Percentiles rank a stretch among this genome's conserved stretches.
Conservation (phyloP, 2,797 vertebrate genomes). For the Alca torda region DNA sequence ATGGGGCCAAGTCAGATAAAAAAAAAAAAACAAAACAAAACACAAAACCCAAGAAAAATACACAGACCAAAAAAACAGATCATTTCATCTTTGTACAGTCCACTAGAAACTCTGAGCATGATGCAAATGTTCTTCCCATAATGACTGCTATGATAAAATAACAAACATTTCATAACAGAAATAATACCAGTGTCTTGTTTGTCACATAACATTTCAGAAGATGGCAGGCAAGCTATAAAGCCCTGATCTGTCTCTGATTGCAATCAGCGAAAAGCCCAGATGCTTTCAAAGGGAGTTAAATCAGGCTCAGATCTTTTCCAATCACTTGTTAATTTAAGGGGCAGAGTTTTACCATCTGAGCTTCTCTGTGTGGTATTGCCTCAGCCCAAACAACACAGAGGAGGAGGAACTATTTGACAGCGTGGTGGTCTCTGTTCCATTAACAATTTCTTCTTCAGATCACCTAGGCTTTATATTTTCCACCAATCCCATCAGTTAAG, state of each 20-base stretch:
- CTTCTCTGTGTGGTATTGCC: neutral
- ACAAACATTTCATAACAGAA: constrained; percentile 16
- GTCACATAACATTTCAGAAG: constrained; percentile 52
- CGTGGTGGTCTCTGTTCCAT: neutral
- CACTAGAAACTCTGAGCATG: neutral
- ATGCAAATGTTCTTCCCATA: neutral
- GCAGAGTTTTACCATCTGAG: constrained; percentile 15
- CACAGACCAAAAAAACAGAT: neutral
- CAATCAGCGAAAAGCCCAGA: constrained; percentile 57
- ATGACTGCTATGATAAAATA: neutral
- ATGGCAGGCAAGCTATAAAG: constrained; percentile 19
- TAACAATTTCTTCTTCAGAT: neutral
- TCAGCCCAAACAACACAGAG: neutral
- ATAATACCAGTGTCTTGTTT: constrained; percentile 2
- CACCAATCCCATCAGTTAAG: neutral
- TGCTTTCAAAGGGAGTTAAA: constrained; percentile 45
- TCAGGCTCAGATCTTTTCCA: constrained; percentile 34
- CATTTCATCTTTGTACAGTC: neutral
- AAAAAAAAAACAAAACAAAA: neutral
- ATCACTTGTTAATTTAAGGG: constrained; percentile 50
- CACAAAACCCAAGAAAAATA: neutral
- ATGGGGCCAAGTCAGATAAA: neutral
- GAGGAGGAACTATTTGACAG: neutral
- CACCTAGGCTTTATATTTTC: neutral
- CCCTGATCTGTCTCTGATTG: constrained; percentile 28